Percentiles rank a stretch among this genome's conserved stretches.
These are phyloP conservation scores for Brachirus orientalis DNA, from an alignment of 2,113 vertebrate species.

Conservation along the genomic window DNA sequence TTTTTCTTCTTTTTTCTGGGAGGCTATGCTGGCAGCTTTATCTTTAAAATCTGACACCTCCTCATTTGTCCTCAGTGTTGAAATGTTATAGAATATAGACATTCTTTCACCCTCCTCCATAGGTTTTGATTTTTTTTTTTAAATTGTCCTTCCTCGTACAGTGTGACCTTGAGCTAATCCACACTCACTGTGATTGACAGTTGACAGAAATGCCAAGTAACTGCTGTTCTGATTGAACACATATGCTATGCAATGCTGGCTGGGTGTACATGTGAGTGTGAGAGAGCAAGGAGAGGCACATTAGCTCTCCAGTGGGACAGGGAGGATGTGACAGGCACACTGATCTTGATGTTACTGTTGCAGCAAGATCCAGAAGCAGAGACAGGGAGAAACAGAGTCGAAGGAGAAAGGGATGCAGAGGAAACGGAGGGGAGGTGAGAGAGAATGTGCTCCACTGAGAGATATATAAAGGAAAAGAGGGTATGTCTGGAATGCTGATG, in stretches of 20 bases:
- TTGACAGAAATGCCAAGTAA: neutral
- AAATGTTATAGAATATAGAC: too few relatives aligned
- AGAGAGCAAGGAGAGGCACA: neutral
- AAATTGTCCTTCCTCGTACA: too few relatives aligned
- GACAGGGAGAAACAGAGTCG: neutral
- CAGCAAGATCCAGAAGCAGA: neutral
- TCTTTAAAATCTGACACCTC: too few relatives aligned
- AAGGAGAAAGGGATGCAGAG: neutral
- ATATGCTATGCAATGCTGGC: neutral
- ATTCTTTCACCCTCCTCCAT: too few relatives aligned
- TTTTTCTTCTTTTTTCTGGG: too few relatives aligned
- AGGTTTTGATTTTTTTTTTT: too few relatives aligned
- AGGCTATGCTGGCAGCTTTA: too few relatives aligned
- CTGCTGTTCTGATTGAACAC: neutral
- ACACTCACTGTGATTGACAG: neutral
- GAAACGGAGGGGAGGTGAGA: too few relatives aligned
- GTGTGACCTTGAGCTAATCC: neutral
- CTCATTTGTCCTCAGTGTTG: too few relatives aligned
- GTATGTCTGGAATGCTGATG: too few relatives aligned
- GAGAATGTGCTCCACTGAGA: too few relatives aligned
- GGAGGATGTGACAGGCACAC: neutral
- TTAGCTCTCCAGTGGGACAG: neutral
- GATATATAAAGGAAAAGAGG: too few relatives aligned
- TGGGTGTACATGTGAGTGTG: neutral
- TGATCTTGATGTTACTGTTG: neutral